These are phyloP conservation scores for Tortricodes alternella DNA, from an alignment of 2,888 invertebrate genomes.

Conservation along the genomic window DNA sequence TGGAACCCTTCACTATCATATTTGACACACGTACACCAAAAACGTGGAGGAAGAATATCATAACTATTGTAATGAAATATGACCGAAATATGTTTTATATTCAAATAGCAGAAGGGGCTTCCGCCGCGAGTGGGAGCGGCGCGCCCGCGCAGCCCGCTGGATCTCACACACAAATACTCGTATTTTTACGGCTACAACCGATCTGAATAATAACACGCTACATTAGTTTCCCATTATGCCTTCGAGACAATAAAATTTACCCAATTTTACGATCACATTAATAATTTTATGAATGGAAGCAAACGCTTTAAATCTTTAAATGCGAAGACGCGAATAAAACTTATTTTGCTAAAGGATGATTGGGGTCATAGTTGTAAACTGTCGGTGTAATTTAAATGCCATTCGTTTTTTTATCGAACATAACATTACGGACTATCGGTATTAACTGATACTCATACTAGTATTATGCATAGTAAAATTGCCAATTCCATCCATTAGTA, in stretches of 20 bases:
- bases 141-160: conserved; percentile 47
- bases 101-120: conserved; percentile 76
- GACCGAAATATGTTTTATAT: conserved; percentile 77
- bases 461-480: too few species aligned
- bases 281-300: conserved; percentile 83
- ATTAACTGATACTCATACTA: too few species aligned
- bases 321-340: conserved; percentile 73
- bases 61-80: conserved; percentile 79
- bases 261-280: conserved; percentile 83
- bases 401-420: conserved; percentile 5
- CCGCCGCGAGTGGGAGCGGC: conserved; percentile 59
- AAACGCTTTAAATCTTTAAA: conserved; percentile 73
- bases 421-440: conserved; percentile 18
- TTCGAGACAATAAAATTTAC: conserved; percentile 83
- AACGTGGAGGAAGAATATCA: conserved; percentile 76
- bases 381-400: conserved; percentile 63
- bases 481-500: too few species aligned
- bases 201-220: conserved; percentile 83
- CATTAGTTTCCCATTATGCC: conserved; percentile 83
- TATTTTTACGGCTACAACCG: conserved; percentile 79
- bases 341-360: conserved; percentile 57
- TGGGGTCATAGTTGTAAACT: conserved; percentile 64
- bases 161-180: conserved; percentile 68
- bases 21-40: conserved; percentile 65
- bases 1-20: conserved; percentile 53